A percentile compares a stretch with the other conserved stretches of the same genome.
Evolutionary conservation across 2,113 vertebrate genomes (phyloP).

Genomic region (Panthera leo): DNA sequence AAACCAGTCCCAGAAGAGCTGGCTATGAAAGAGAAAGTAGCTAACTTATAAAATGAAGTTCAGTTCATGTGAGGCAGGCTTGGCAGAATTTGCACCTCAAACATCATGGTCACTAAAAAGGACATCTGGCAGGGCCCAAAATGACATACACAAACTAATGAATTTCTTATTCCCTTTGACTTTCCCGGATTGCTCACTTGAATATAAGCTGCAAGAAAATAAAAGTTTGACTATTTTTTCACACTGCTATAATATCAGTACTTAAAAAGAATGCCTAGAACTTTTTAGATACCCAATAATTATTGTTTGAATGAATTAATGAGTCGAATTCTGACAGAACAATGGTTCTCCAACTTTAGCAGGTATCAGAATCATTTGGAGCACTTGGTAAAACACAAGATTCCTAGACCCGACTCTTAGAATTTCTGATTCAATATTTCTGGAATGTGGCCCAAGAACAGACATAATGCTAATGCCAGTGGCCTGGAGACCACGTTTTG

Average conservation of each 20-base stretch:
- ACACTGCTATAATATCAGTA: neutral
- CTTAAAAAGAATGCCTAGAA: neutral
- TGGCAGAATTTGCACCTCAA: neutral
- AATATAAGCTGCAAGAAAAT: neutral
- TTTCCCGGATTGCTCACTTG: neutral
- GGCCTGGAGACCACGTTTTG: neutral
- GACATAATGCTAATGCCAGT: neutral
- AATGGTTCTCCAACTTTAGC: neutral
- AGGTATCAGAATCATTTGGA: neutral
- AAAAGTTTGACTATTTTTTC: neutral
- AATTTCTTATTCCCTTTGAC: neutral
- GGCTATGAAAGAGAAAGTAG: neutral
- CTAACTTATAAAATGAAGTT: neutral
- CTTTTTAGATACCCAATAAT: neutral
- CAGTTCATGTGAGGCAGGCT: neutral
- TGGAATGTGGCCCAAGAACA: neutral
- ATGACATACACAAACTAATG: neutral
- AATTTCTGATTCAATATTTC: neutral
- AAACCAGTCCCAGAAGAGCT: neutral
- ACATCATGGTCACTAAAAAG: neutral
- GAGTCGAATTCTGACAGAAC: neutral
- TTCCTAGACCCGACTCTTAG: neutral
- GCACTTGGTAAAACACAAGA: neutral
- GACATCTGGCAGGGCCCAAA: neutral
- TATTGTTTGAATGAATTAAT: neutral